These are phyloP conservation scores for Plusia festucae DNA, from an alignment of 2,888 invertebrate genomes.

Conservation along the genomic window DNA sequence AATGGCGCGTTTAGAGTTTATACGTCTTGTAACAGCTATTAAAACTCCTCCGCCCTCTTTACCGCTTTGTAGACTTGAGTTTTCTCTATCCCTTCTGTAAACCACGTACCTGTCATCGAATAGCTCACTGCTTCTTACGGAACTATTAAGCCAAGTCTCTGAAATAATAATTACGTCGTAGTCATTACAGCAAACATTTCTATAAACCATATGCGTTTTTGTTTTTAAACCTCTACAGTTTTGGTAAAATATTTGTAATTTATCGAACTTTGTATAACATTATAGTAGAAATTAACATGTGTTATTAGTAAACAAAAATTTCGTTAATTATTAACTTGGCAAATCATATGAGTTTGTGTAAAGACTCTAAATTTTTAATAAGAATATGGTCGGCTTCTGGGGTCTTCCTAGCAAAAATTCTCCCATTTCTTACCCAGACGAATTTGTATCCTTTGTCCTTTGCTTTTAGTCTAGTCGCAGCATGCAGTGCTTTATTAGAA, in stretches of 20 bases:
- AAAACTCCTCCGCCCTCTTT: constrained; percentile 22
- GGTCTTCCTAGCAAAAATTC: constrained; percentile 12
- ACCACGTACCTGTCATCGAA: constrained; percentile 17
- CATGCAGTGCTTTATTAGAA: constrained; percentile 8
- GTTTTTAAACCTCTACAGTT: constrained; percentile 11
- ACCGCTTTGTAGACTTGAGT: background rate
- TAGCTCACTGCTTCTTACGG: constrained; percentile 10
- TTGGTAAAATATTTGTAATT: constrained; percentile 13
- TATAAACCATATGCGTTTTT: constrained; percentile 10
- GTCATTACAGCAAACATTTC: constrained; percentile 2
- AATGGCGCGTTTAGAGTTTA: background rate
- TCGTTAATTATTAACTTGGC: background rate
- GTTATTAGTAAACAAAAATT: background rate
- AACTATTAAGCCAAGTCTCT: constrained; percentile 16
- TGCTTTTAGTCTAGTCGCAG: constrained; percentile 7
- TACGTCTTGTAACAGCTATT: constrained; percentile 10
- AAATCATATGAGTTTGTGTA: no score
- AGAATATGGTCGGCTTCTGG: constrained; percentile 2
- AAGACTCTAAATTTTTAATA: constrained; percentile 10
- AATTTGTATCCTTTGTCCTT: constrained; percentile 12
- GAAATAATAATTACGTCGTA: constrained; percentile 15
- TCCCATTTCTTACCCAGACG: constrained; percentile 13
- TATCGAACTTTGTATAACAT: background rate
- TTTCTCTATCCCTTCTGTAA: constrained; percentile 14
- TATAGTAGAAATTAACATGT: no score